These are phyloP conservation scores for Pseudorasbora parva DNA, from an alignment of 2,113 vertebrate genomes.

Conservation along the genomic window DNA sequence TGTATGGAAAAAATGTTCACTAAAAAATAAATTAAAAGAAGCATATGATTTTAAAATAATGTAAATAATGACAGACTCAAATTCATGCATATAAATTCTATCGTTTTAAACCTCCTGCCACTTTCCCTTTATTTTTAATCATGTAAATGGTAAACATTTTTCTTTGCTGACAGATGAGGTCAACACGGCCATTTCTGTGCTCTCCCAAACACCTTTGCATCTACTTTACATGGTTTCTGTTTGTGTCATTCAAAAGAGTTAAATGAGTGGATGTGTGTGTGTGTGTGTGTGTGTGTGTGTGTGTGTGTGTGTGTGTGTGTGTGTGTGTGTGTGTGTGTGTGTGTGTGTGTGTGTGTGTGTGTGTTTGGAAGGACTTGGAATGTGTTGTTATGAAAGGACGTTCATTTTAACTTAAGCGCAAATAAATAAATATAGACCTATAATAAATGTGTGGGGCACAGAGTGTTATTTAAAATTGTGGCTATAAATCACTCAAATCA, in stretches of 20 bases:
- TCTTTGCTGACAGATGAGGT: constrained; percentile 13
- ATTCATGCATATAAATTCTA: background rate
- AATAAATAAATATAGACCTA: background rate
- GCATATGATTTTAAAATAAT: background rate
- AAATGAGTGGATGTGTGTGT: too few species aligned
- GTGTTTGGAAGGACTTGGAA: background rate
- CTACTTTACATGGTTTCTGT: constrained; percentile 23
- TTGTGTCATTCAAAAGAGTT: background rate
- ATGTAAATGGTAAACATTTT: background rate
- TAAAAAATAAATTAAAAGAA: background rate
- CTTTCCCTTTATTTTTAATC: background rate
- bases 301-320: too few species aligned
- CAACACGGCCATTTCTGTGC: background rate
- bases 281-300: too few species aligned
- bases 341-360: too few species aligned
- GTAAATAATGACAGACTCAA: background rate
- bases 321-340: too few species aligned
- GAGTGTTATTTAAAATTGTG: background rate
- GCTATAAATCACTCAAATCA: constrained; percentile 27
- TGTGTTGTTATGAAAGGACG: background rate
- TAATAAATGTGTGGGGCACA: background rate
- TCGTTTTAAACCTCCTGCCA: background rate
- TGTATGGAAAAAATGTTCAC: background rate
- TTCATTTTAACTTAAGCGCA: background rate
- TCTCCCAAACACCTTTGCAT: constrained; percentile 23